Conservation (phyloP, 2,888 invertebrate species). For the Cylloceria caligata region DNA sequence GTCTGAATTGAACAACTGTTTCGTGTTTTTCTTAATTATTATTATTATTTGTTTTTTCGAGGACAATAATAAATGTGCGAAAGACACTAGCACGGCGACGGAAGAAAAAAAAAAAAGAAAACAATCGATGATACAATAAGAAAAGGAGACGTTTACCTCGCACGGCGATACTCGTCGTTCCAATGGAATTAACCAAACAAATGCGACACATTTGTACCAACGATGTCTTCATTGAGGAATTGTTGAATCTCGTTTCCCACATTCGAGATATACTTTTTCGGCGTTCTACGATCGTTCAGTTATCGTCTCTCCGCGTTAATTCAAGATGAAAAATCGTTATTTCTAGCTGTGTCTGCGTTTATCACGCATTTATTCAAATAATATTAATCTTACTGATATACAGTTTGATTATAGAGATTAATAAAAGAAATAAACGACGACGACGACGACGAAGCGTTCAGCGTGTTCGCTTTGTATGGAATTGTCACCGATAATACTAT, state of each 20-base stretch:
- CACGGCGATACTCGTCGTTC: background rate
- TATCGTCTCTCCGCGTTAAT: conserved; percentile 29
- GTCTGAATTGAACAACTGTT: conserved; percentile 72
- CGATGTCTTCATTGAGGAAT: conserved; percentile 64
- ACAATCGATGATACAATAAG: conserved; percentile 14
- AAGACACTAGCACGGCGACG: background rate
- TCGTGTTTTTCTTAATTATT: background rate
- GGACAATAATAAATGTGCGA: conserved; percentile 27
- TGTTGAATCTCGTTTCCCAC: conserved; percentile 53
- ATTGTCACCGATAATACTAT: conserved; percentile 57
- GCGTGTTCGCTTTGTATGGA: conserved; percentile 55
- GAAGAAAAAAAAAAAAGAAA: background rate
- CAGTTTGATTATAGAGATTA: conserved; percentile 32
- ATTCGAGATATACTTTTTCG: conserved; percentile 29
- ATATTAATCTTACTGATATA: conserved; percentile 51
- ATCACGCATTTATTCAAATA: conserved; percentile 40
- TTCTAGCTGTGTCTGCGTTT: conserved; percentile 29
- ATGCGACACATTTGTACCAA: conserved; percentile 54
- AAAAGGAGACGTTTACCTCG: background rate
- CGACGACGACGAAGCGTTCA: conserved; percentile 5
- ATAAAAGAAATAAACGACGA: background rate
- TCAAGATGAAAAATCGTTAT: conserved; percentile 17
- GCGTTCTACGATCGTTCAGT: conserved; percentile 35
- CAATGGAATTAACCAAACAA: conserved; percentile 41
- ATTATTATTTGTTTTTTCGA: background rate